phyloP scores from a whole-genome alignment of 2,797 vertebrate species.

The Hephaestus fuliginosus region DNA sequence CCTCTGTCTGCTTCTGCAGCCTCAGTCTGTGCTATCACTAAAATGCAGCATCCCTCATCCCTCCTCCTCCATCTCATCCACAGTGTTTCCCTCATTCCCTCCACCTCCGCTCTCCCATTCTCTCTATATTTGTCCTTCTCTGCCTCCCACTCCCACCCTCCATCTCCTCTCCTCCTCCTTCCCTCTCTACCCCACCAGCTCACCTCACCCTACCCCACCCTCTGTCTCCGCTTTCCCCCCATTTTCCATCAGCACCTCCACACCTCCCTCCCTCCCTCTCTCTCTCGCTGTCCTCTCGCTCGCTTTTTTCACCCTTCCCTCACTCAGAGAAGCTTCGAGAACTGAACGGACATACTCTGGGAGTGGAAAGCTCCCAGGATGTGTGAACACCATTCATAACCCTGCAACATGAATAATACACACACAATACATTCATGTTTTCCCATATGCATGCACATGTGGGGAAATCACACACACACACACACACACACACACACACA shows the following conservation, averaged over 20 bases:
- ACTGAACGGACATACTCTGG: conserved; percentile 50
- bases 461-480: conserved; percentile 5
- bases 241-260: conserved; percentile 45
- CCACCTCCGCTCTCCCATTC: conserved; percentile 24
- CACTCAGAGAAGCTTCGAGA: conserved; percentile 73
- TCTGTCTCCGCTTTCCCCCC: conserved; percentile 13
- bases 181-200: background rate
- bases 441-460: conserved; percentile 36
- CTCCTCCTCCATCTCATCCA: conserved; percentile 44
- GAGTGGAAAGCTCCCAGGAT: conserved; percentile 62
- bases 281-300: conserved; percentile 26
- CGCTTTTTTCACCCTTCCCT: conserved; percentile 35
- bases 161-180: conserved; percentile 26
- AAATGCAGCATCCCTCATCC: conserved; percentile 72
- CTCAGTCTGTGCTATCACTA: conserved; percentile 73
- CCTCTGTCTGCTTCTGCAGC: conserved; percentile 67
- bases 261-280: conserved; percentile 15
- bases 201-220: conserved; percentile 2
- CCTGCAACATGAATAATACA: conserved; percentile 71
- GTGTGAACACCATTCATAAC: conserved; percentile 72
- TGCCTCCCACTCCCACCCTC: conserved; percentile 31
- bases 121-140: conserved; percentile 67
- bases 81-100: conserved; percentile 47
- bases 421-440: conserved; percentile 53
- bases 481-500: conserved; percentile 6